Evolutionary conservation across 2,113 vertebrate species (phyloP), one percentile per base, ranked within the genome.

Genomic region (Egretta garzetta): DNA sequence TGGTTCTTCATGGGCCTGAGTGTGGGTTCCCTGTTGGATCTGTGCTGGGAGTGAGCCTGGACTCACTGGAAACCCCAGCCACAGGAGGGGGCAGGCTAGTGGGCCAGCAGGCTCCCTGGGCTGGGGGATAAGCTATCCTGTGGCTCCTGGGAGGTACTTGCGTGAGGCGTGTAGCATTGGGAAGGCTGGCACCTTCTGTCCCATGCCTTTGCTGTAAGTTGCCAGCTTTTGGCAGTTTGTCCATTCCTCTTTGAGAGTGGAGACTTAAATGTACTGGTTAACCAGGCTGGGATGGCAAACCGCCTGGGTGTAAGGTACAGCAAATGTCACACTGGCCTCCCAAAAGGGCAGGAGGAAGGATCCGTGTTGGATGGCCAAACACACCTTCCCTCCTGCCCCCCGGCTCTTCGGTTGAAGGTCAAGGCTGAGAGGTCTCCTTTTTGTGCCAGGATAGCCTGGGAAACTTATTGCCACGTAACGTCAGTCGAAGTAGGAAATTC

Each of bases 321-420:
- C 47, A 86, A 14, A 45, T 70, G 21, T 35, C 52, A 41, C 30
- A 4, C 9, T 1, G 2, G 3, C 14, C 30, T 83, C 39, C 27
- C 0, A 1, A 28, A 89, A 91, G 68, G 53, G 53, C 41, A 41
- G 1, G 41, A 70, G n/a, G 62, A 75, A 60, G 33, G 45, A 56
- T 66, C 33, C 0, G 0, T 41, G 22, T 47, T 2, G 5, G n/a
- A 26, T 45, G 52, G 52, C 16, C 75, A 63, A 45, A 45, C 19
- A 24, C 41, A 64, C 14, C 63, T 80, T 66, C 9, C 13, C 27
- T 93, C 22, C 55, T 92, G 43, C 27, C 39, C 41, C 24, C 20
- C 1, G 3, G 20, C 39, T 20, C 11, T 63, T 68, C 0, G 0
- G 39, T 17, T 50, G 72, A 58, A 70, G 55, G n/a, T 71, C 59